Conservation (phyloP, 64 coral and sea anemone genomes). For the Trachythela sp. region DNA sequence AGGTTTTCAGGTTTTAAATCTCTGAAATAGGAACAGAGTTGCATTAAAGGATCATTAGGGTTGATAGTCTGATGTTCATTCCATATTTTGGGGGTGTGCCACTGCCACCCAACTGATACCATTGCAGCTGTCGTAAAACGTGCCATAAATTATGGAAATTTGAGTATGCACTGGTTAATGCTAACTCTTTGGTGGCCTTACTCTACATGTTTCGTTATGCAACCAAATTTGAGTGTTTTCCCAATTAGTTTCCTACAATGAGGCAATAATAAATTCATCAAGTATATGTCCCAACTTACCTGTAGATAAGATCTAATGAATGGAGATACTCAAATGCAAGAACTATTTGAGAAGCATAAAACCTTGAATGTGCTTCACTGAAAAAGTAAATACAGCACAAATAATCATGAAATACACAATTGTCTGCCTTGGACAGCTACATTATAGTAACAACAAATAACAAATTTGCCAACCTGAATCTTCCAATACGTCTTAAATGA, state of each 20-base stretch:
- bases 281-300: slow-evolving; percentile 47
- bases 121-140: background rate
- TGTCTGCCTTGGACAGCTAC: background rate
- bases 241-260: no score
- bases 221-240: no score
- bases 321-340: slow-evolving; percentile 98
- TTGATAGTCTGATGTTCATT: no score
- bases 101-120: background rate
- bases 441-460: background rate
- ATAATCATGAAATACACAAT: background rate
- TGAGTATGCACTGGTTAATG: no score
- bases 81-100: no score
- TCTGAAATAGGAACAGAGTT: slow-evolving; percentile 41
- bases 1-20: slow-evolving; percentile 99
- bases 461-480: slow-evolving; percentile 74
- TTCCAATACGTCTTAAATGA: slow-evolving; percentile 94
- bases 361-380: slow-evolving; percentile 99
- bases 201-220: no score
- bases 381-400: slow-evolving; percentile 18
- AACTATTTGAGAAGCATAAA: slow-evolving; percentile 98
- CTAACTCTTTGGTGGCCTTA: no score
- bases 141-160: no score
- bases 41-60: background rate
- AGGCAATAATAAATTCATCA: background rate
- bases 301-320: slow-evolving; percentile 97